Percentiles rank a stretch among this genome's conserved stretches.
Evolutionary conservation across 2,797 vertebrate species (phyloP).

Genomic region (Phataginus tricuspis): DNA sequence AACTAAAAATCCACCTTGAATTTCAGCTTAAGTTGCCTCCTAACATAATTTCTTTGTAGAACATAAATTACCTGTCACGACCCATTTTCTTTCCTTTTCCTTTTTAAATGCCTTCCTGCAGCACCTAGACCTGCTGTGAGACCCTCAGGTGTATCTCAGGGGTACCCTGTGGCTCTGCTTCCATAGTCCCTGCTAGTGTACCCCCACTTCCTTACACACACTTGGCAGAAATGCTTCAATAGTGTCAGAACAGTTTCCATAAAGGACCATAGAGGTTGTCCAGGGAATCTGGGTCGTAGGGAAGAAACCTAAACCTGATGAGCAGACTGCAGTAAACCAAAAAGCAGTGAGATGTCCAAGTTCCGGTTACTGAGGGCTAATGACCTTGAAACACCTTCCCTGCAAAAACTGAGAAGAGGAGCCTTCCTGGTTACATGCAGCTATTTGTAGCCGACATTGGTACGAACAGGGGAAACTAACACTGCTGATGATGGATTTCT

Average conservation of each 20-base stretch:
- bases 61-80: not conserved
- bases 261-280: not conserved
- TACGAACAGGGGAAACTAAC: not conserved
- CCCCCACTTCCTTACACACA: not conserved
- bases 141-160: too few relatives aligned
- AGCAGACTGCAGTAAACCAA: not conserved
- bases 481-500: too few relatives aligned
- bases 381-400: not conserved
- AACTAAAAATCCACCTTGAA: not conserved
- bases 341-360: not conserved
- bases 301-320: not conserved
- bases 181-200: not conserved
- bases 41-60: not conserved
- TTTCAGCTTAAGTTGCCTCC: not conserved
- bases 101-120: not conserved
- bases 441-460: not conserved
- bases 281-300: not conserved
- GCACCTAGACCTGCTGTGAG: not conserved
- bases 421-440: not conserved
- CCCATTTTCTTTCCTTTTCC: not conserved
- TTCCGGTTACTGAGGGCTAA: not conserved
- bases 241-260: fast-evolving
- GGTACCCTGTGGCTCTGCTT: too few relatives aligned
- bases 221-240: not conserved
- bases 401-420: not conserved